phyloP scores from a whole-genome alignment of 2,888 invertebrate species.

The Smittia sp. region DNA sequence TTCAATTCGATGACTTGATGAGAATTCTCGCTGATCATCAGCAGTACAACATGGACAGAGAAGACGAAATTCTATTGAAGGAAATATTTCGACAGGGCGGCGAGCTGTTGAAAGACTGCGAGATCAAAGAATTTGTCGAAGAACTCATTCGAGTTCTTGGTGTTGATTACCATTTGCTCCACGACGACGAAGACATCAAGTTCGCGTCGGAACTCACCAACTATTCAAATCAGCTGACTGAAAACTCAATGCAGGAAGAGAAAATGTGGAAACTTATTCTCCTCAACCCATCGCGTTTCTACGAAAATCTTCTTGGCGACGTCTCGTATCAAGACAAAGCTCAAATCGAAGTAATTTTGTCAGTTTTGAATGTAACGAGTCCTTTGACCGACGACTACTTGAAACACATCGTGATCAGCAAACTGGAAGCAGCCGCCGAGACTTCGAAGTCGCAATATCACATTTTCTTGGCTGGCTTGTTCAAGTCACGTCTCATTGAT shows the following conservation, averaged over 20 bases:
- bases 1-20: conserved; percentile 4
- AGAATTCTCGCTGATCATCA: conserved; percentile 16
- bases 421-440: not conserved
- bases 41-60: conserved; percentile 20
- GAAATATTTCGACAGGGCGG: conserved; percentile 13
- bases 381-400: conserved; percentile 1
- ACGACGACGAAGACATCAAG: not conserved
- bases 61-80: conserved; percentile 28
- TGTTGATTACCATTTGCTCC: not conserved
- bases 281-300: conserved; percentile 12
- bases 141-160: not conserved
- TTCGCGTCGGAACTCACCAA: not conserved
- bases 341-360: conserved; percentile 4
- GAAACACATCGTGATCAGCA: not conserved
- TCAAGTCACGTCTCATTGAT: conserved; percentile 38
- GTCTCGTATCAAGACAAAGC: not conserved
- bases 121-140: not conserved
- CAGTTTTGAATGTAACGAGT: not conserved
- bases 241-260: not conserved
- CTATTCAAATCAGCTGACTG: conserved; percentile 23
- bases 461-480: conserved; percentile 41
- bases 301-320: not conserved
- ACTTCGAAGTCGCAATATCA: not conserved
- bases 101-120: not conserved
- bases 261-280: conserved; percentile 16